phyloP scores from a whole-genome alignment of 2,113 vertebrate species.

The Desmodus rotundus region DNA sequence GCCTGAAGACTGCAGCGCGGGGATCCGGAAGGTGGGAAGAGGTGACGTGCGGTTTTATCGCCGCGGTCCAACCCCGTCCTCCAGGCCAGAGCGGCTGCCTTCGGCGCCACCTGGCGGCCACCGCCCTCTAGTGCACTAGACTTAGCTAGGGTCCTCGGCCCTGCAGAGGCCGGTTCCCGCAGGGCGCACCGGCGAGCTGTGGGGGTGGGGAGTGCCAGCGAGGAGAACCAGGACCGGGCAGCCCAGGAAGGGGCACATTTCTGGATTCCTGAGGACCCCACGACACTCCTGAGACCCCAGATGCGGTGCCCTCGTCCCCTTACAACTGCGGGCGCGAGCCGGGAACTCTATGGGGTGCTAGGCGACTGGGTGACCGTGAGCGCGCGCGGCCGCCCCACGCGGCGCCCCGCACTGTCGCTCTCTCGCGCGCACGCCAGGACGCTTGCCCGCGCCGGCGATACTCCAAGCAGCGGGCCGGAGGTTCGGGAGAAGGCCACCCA shows the following conservation, averaged over 20 bases:
- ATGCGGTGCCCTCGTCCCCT: not conserved
- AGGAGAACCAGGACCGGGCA: not conserved
- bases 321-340: accelerated
- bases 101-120: constrained; percentile 51
- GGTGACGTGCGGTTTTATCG: not conserved
- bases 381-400: not conserved
- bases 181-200: too few relatives aligned
- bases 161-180: too few relatives aligned
- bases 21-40: not conserved
- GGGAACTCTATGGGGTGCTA: accelerated
- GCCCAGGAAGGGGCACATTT: not conserved
- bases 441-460: not conserved
- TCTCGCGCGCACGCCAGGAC: constrained; percentile 5
- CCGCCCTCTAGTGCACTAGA: not conserved
- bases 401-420: not conserved
- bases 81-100: not conserved
- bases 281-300: not conserved
- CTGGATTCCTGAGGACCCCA: too few relatives aligned
- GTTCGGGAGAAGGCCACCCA: accelerated
- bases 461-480: not conserved
- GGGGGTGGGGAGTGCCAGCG: not conserved
- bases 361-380: not conserved
- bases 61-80: not conserved
- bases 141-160: not conserved
- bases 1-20: not conserved